Percentiles rank a stretch among this genome's conserved stretches.
Evolutionary conservation across 2,797 vertebrate species (phyloP).

Genomic region (Catharus ustulatus): DNA sequence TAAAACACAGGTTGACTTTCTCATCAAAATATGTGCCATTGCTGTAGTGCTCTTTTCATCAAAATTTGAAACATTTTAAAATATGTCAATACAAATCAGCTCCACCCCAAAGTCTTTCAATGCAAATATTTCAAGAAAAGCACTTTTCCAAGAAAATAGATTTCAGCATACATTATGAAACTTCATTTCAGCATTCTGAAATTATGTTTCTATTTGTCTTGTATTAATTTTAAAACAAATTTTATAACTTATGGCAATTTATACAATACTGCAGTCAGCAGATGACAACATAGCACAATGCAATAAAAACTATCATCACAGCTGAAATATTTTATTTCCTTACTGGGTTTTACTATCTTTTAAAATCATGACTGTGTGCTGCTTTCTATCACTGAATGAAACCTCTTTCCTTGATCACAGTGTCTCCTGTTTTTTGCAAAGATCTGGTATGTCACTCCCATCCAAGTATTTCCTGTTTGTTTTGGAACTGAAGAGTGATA

Average conservation of each 20-base stretch:
- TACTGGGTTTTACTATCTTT: background rate
- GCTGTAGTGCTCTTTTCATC: background rate
- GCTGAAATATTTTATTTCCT: background rate
- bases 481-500: conserved; percentile 32
- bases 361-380: background rate
- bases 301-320: background rate
- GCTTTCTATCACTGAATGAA: background rate
- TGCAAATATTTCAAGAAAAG: background rate
- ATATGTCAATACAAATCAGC: background rate
- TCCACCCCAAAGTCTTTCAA: background rate
- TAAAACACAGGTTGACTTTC: background rate
- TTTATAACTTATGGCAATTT: background rate
- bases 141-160: background rate
- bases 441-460: background rate
- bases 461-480: conserved; percentile 53
- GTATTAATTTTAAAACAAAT: background rate
- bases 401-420: background rate
- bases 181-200: background rate
- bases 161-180: background rate
- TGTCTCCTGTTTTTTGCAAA: background rate
- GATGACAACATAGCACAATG: background rate
- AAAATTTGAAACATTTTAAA: background rate
- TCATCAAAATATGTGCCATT: background rate
- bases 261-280: background rate
- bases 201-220: background rate